Base-by-base conservation (phyloP, 2,888 invertebrate species). In the Archips crataeganus region DNA sequence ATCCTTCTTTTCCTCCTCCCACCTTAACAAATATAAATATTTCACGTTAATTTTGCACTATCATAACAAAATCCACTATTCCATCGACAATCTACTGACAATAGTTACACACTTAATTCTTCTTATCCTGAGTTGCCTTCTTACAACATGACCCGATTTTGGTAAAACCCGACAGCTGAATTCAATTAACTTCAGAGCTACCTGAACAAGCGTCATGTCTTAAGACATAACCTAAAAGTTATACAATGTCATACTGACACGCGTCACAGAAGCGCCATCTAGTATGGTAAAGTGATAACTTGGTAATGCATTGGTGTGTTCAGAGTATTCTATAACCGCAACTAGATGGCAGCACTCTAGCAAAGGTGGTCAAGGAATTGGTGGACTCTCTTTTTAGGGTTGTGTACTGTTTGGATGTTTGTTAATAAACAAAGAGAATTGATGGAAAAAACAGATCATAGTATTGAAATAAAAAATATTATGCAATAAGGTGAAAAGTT, bases 1-100 rank as follows among this genome's bases (percentile, higher is more conserved):
- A 78, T 97, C 97, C 82, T 97, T 97, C 89, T 98, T 98, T 84
- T 98, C 98, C 94, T 99, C 99, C 94, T 99, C 99, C 98, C 99
- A 99, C 99, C 99, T 98, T 84, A 81, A 93, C 88, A 77, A 77
- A 77, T 3, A 74, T 47, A 74, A 13, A 65, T 13, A 39, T 39
- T 49, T 68, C n/a, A 73, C 15, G 49, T 73, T 64, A 73, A 60
- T 69, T 23, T 63, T 42, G 36, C 13, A 45, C 13, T 23, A 49
- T 65, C 8, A 15, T 15, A 61, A 15, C 3, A 45, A 47, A 57
- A 62, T 32, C 62, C 9, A 57, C 69, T 47, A 51, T 32, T 13
- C 39, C n/a, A 36, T 23, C 47, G 61, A 51, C 39, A 45, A 70
- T 23, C 49, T 66, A 66, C n/a, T 39, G 61, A 70, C 8, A 60